Base-by-base conservation (phyloP, 2,113 vertebrate species). In the Rhegmatorhina hoffmannsi region DNA sequence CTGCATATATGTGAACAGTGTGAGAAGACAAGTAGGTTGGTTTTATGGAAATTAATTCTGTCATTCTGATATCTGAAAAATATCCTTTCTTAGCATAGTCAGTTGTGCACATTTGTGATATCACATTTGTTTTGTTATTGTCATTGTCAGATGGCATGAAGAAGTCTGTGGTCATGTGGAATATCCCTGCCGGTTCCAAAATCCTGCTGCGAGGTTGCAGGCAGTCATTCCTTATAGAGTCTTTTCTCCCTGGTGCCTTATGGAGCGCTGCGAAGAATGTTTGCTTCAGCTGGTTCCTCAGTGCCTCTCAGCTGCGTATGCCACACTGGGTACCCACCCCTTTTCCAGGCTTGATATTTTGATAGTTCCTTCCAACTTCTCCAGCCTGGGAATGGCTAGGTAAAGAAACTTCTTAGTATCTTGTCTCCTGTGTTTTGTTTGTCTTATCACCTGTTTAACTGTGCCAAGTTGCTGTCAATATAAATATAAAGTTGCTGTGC, bases 361-460 rank as follows among this genome's bases (percentile, higher is more conserved):
- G 85, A 98, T 99, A 23, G 98, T 99, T 86, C 99, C 99, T 60
- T 97, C 98, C 86, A 99, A 99, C 81, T 99, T 99, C 95, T 98
- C 99, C 91, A 99, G 99, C 92, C 98, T 99, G 68, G 99, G 99
- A 95, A 99, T 99, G 99, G 99, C 99, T 97, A 99, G 99, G 99
- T 99, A 99, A 88, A 85, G 60, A 90, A 89, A 91, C 8, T 64
- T 80, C 20, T 16, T 68, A 25, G 4, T 79, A 23, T 69, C 17
- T 53, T 6, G 16, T 69, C 9, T 76, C 23, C 38, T 55, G 3
- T 78, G 28, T 93, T 89, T 76, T 85, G 4, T 75, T 84, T n/a
- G 43, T 31, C 10, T 49, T 52, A n/a, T n/a, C 52, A 70, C 8
- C 18, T 87, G 43, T 47, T 70, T 81, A 72, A 62, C 58, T 34